Evolutionary conservation across 1,140 invertebrate genomes (phyloP).

Genomic region (Drosophila saltans): DNA sequence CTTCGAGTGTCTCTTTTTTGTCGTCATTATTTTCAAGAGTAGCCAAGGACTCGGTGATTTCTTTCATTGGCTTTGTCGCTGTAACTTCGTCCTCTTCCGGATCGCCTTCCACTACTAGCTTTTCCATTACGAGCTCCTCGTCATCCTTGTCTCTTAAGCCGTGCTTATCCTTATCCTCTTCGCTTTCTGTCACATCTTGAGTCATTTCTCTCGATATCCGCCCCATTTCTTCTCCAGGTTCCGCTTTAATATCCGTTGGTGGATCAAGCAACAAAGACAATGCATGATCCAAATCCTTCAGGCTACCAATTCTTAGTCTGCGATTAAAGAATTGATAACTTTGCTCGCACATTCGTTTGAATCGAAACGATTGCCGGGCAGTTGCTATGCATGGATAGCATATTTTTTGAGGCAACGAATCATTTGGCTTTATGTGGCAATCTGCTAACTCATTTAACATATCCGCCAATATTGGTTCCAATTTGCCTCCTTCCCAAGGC

Average conservation of each 20-base stretch:
- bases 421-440: background rate
- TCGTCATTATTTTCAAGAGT: too few species aligned
- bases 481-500: background rate
- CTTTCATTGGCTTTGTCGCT: background rate
- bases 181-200: background rate
- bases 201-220: background rate
- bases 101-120: background rate
- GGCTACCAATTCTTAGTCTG: background rate
- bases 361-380: background rate
- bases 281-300: background rate
- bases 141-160: too few species aligned
- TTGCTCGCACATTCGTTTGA: constrained; percentile 16
- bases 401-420: constrained; percentile 14
- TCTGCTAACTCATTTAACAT: constrained; percentile 8
- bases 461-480: background rate
- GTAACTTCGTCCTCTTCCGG: background rate
- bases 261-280: constrained; percentile 5
- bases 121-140: too few species aligned
- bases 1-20: background rate
- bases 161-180: background rate
- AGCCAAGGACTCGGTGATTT: too few species aligned
- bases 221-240: background rate
- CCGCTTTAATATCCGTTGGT: background rate
- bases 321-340: constrained; percentile 14
- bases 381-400: background rate